Conservation (phyloP, 2,113 vertebrate species). For the Xenus cinereus region DNA sequence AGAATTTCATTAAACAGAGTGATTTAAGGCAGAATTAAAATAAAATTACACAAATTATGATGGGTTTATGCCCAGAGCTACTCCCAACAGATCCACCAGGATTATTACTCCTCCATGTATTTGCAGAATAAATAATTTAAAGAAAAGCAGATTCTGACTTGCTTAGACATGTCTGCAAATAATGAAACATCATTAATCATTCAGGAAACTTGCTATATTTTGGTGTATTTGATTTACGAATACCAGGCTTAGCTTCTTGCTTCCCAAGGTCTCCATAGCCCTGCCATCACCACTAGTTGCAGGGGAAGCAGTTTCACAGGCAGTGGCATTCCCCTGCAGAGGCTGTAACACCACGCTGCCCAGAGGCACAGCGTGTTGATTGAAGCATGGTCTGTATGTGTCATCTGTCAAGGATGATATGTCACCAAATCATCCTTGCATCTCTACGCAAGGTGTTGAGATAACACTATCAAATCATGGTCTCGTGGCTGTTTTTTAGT, state of each 20-base stretch:
- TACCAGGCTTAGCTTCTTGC: not conserved
- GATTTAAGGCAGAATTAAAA: not conserved
- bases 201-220: not conserved
- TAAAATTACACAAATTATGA: not conserved
- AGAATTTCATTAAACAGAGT: not conserved
- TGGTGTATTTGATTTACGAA: not conserved
- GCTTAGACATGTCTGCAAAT: not conserved
- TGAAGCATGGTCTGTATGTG: conserved; percentile 64
- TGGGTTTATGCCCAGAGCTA: not conserved
- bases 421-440: conserved; percentile 67
- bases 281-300: conserved; percentile 15
- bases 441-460: not conserved
- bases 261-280: not conserved
- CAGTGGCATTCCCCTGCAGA: not conserved
- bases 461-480: conserved; percentile 18
- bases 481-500: not conserved
- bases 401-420: conserved; percentile 72
- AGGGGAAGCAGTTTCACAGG: not conserved
- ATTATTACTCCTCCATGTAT: not conserved
- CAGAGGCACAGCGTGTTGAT: conserved; percentile 23
- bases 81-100: rapidly evolving
- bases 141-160: not conserved
- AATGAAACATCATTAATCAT: not conserved
- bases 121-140: not conserved
- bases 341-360: conserved; percentile 7